phyloP scores from a whole-genome alignment of 2,888 invertebrate genomes.

The Pristionchus exspectatus region DNA sequence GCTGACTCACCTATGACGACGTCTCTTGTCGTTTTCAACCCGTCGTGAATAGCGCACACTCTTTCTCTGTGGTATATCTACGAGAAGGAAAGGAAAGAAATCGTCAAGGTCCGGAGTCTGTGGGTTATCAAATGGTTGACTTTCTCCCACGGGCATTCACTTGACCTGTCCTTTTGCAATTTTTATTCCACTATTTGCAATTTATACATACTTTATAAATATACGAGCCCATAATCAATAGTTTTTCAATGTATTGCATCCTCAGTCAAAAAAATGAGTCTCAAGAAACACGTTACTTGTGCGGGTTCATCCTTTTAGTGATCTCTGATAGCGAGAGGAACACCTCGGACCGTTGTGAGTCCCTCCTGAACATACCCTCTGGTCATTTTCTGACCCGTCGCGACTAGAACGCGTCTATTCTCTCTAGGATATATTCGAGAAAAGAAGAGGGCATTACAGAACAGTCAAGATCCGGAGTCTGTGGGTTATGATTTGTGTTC shows the following conservation, averaged over 20 bases:
- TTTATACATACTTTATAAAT: too few species aligned
- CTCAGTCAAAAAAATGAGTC: too few species aligned
- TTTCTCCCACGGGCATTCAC: not conserved
- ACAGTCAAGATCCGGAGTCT: slow-evolving; percentile 2
- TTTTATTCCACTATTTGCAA: too few species aligned
- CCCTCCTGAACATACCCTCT: too few species aligned
- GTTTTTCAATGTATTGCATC: too few species aligned
- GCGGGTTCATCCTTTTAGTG: too few species aligned
- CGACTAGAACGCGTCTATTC: not conserved
- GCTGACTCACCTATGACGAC: too few species aligned
- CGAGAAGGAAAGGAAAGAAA: not conserved
- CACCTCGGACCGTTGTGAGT: too few species aligned
- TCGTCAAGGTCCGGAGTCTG: slow-evolving; percentile 2
- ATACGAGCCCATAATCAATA: too few species aligned
- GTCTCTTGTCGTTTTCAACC: not conserved
- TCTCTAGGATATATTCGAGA: not conserved
- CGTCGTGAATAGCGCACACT: not conserved
- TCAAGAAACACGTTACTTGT: too few species aligned
- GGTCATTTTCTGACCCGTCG: not conserved
- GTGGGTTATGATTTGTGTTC: not conserved
- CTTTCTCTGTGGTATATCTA: not conserved
- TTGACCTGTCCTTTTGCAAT: not conserved
- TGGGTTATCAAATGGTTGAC: not conserved
- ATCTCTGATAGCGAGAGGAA: too few species aligned
- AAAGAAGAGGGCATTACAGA: not conserved